Evolutionary conservation across 2,797 vertebrate genomes (phyloP).

Genomic region (Gambelia wislizenii): DNA sequence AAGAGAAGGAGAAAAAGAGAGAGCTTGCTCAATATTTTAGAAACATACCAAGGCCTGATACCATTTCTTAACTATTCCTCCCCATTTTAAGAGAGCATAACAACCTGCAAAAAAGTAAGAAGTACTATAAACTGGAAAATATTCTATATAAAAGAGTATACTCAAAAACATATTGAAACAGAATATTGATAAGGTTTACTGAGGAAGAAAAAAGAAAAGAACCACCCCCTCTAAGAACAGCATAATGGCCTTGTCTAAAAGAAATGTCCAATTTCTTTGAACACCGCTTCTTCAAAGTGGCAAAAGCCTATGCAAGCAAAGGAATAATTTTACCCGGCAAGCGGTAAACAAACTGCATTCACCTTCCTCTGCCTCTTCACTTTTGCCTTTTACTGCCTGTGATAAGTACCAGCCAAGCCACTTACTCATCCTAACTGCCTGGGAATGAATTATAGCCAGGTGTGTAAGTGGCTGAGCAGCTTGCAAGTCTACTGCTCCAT

Average conservation of each 20-base stretch:
- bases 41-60: no score
- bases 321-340: background rate
- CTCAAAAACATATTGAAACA: background rate
- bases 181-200: background rate
- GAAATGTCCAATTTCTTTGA: background rate
- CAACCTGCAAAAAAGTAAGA: background rate
- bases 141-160: background rate
- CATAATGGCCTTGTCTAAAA: background rate
- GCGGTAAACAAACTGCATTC: slow-evolving; percentile 8
- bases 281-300: background rate
- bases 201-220: background rate
- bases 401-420: slow-evolving; percentile 35
- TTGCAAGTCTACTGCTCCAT: slow-evolving; percentile 31
- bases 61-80: no score
- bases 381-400: slow-evolving; percentile 26
- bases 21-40: background rate
- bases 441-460: slow-evolving; percentile 43
- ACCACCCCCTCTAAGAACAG: background rate
- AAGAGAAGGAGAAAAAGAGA: background rate
- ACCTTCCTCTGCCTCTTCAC: background rate
- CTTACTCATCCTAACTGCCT: slow-evolving; percentile 6
- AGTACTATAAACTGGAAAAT: background rate
- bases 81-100: no score
- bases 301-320: background rate
- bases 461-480: slow-evolving; percentile 24